Evolutionary conservation across 2,888 invertebrate species (phyloP), one percentile per base, ranked within the genome.

Genomic region (Byasa hedistus): DNA sequence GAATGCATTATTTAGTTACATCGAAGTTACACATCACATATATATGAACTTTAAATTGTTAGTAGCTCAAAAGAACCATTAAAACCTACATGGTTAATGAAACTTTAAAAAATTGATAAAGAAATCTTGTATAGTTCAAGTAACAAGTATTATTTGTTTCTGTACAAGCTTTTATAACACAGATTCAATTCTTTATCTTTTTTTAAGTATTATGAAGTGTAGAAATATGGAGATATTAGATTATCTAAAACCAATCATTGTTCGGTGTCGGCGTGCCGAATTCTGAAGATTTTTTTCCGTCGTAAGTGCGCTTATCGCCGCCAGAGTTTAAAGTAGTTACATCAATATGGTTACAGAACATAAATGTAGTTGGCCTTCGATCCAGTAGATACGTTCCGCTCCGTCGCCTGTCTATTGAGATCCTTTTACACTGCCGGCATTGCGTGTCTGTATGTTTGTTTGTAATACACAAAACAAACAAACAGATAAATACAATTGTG

Each of bases 321-420:
- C n/a, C 32, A 54, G 61, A 57, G 63, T 48, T 68, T 61, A 57
- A 61, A 65, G 52, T 36, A 55, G 48, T 36, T 23, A 23, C 62
- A 64, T 61, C 44, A 65, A 66, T 58, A 64, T 66, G n/a, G 24
- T 60, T 59, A 17, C 32, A 36, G 55, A 10, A 61, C 44, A 62
- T 23, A 60, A 70, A 67, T 72, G 68, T 69, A 56, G 68, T 58
- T 71, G 80, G 70, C 81, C 82, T 81, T 81, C 76, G 61, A 57
- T 61, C 70, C 60, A 66, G 69, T 64, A 63, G 69, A 72, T 71
- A 67, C 70, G 79, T 79, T 79, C 71, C 75, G 78, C 78, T 75
- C 71, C 69, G 72, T 52, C 70, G 73, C 65, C 21, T 64, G 64
- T 54, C 63, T 54, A 65, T 70, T 68, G 66, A 63, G 67, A 73